Conservation (phyloP, 2,113 vertebrate species). For the Pachyramphus minor region DNA sequence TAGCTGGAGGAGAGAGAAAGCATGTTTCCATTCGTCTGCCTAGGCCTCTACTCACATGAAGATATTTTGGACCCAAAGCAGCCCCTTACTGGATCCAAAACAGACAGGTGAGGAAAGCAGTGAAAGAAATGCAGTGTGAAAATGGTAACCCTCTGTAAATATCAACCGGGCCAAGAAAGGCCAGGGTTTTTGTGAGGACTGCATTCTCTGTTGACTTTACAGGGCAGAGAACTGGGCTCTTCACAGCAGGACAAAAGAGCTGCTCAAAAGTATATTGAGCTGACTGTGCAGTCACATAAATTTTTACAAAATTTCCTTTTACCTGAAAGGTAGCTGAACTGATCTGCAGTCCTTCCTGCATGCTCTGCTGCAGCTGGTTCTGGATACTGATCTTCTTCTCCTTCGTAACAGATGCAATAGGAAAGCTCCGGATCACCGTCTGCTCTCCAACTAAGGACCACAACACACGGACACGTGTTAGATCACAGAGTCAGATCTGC, state of each 20-base stretch:
- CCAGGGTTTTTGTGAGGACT: background rate
- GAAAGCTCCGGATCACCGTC: constrained; percentile 90
- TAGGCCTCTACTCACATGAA: background rate
- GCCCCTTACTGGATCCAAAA: background rate
- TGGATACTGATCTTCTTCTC: constrained; percentile 97
- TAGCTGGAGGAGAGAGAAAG: background rate
- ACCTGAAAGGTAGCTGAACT: constrained; percentile 95
- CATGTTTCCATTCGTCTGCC: background rate
- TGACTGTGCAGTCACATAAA: background rate
- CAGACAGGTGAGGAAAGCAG: background rate
- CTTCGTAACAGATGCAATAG: constrained; percentile 90
- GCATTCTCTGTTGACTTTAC: background rate
- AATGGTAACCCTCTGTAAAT: background rate
- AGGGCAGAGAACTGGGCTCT: background rate
- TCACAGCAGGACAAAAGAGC: background rate
- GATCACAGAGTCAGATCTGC: background rate
- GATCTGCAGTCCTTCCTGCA: constrained; percentile 95
- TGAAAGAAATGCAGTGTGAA: background rate
- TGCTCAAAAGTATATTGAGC: background rate
- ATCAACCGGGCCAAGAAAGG: background rate
- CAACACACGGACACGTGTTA: background rate
- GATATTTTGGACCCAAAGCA: background rate
- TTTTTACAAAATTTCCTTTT: constrained; percentile 5
- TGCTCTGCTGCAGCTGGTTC: constrained; percentile 93
- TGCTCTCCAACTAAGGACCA: constrained; percentile 89